Percentiles rank a stretch among this genome's conserved stretches.
Conservation (phyloP, 2,113 vertebrate species). For the Drymodes brunneopygia region DNA sequence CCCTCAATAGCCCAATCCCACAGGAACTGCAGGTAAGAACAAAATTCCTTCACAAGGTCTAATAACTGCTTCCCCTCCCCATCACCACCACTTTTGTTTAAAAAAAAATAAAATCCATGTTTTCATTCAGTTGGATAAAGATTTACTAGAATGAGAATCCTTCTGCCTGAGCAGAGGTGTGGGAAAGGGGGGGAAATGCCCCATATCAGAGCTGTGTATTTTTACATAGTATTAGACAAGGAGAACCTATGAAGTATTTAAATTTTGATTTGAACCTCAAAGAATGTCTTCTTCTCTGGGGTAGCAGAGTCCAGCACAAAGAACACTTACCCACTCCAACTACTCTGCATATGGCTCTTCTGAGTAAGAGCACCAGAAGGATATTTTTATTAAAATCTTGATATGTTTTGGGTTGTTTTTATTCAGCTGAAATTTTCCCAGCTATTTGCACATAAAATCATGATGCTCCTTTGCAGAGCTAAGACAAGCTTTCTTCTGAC, state of each 20-base stretch:
- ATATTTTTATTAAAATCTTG: background rate
- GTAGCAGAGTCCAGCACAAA: background rate
- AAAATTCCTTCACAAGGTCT: background rate
- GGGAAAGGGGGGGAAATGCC: too few relatives aligned
- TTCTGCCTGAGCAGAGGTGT: background rate
- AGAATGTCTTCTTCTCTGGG: background rate
- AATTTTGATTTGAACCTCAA: background rate
- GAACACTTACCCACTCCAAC: background rate
- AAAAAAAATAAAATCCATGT: fast-evolving
- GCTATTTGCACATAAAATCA: background rate
- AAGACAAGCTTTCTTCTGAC: background rate
- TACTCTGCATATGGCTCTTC: background rate
- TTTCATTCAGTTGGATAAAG: background rate
- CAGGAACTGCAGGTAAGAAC: too few relatives aligned
- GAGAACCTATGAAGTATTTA: background rate
- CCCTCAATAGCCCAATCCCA: background rate
- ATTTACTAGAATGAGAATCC: background rate
- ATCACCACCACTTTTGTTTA: too few relatives aligned
- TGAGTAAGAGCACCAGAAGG: background rate
- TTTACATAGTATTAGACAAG: background rate
- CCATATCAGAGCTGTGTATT: background rate
- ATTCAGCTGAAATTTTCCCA: background rate
- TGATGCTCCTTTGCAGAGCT: background rate
- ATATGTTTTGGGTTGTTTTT: too few relatives aligned
- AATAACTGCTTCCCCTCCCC: fast-evolving